Base-by-base conservation (phyloP, 2,113 vertebrate genomes). In the Peromyscus californicus region DNA sequence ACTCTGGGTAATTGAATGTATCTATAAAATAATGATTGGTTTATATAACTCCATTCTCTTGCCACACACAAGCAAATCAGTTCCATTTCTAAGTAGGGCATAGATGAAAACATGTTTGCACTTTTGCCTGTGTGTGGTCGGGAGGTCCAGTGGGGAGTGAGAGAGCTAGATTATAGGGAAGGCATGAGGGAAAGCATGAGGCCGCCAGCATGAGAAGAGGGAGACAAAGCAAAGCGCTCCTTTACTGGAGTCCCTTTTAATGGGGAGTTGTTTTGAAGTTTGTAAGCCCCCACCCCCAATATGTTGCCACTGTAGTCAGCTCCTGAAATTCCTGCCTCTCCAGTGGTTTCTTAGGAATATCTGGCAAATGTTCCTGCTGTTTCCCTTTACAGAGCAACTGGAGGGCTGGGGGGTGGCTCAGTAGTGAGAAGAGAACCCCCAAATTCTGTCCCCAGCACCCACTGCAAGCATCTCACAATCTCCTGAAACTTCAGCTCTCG, bases 321-420 rank as follows among this genome's bases (percentile, higher is more conserved):
- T 94, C n/a, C 82, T 85, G 69, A 94, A 91, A 84, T 67, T 39
- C 93, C 63, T 96, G 59, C 31, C 54, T 94, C 79, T 74, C 61
- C 54, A 95, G 5, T 91, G 29, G 42, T 87, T 95, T 93, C 67
- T 96, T 96, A 97, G 83, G 95, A 96, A 75, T 96, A 33, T 45
- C 42, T 88, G 12, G 61, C 75, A 70, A 83, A 75, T 87, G 80
- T 21, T 92, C 19, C 13, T 65, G 26, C n/a, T 1, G 45, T 87
- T 61, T 45, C 70, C 36, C 67, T 29, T 89, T 93, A 69, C 90
- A 85, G 63, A 61, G 39, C 67, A 94, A 1, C 54, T 90, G 31
- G 48, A 65, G 59, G 51, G 5, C 54, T 82, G 19, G 26, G 22
- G 39, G 22, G n/a, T 19, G 48, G 78, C 45, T 79, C 76, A 51